A percentile compares a stretch with the other conserved stretches of the same genome.
These are phyloP conservation scores for Malurus leucopterus DNA, from an alignment of 2,797 vertebrate genomes.

Conservation along the genomic window DNA sequence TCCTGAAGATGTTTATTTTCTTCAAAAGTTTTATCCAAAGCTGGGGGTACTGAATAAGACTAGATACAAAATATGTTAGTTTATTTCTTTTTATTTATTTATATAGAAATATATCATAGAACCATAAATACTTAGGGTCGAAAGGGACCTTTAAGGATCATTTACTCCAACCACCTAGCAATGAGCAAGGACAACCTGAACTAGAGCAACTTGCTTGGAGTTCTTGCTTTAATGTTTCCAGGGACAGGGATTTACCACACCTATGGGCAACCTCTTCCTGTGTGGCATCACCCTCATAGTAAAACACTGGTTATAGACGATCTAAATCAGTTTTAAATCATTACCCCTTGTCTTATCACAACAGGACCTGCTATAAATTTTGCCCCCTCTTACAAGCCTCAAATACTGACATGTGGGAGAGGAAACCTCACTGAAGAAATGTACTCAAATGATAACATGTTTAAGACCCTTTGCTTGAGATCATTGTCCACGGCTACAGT, in stretches of 20 bases:
- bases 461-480: neutral
- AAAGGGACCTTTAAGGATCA: neutral
- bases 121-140: neutral
- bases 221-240: neutral
- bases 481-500: rapidly evolving
- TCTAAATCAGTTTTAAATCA: neutral
- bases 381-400: too few species aligned
- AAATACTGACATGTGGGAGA: rapidly evolving
- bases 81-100: rapidly evolving
- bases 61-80: conserved; percentile 35
- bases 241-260: too few species aligned
- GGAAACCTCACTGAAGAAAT: neutral
- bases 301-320: neutral
- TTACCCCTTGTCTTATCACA: rapidly evolving
- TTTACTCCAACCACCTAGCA: neutral
- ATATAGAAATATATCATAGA: neutral
- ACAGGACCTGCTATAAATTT: neutral
- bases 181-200: neutral
- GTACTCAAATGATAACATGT: neutral
- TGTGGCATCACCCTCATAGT: neutral
- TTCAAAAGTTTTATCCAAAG: conserved; percentile 36
- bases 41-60: conserved; percentile 15
- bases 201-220: neutral
- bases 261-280: neutral
- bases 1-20: conserved; percentile 70